Evolutionary conservation across 2,888 invertebrate genomes (phyloP), one percentile per base, ranked within the genome.

Genomic region (Drosophila mulleri): DNA sequence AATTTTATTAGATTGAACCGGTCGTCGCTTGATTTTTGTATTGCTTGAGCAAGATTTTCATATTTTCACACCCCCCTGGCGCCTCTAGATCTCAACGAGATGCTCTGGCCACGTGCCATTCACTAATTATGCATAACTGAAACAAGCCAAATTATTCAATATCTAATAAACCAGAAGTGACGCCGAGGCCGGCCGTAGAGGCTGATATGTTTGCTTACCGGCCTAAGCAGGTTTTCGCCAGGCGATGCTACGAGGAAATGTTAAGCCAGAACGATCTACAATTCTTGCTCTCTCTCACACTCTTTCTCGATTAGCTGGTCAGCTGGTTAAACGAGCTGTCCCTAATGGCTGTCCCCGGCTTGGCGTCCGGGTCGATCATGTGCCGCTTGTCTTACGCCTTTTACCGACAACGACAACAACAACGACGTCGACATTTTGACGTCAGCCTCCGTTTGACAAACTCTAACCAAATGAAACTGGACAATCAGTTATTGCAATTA

Each of bases 1-100:
- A 66, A 58, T 64, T 73, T 82, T 67, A 73, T 84, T 84, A 53
- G 69, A 79, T 41, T 54, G 11, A 79, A 84, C 69, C 70, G 72
- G 80, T 76, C 71, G 48, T 48, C 73, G 60, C 85, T 70, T 75
- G 72, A 73, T 72, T 82, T 64, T 50, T 47, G 56, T 60, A 65
- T 57, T 72, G 72, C 72, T 47, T 73, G n/a, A 20, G 18, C 29
- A 8, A 8, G n/a, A 32, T 32, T 64, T 64, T 37, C 12, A 4
- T 16, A 32, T 32, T 64, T 64, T 26, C 11, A 26, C 48, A 47
- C 37, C 42, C 39, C 18, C 23, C 45, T 16, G 26, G 26, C 56
- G 23, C 20, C 8, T 23, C 12, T 18, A 16, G 12, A n/a, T 23
- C 20, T 9, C 42, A 4, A 18, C 6, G 32, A 53, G 45, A 8